Percentiles rank a stretch among this genome's conserved stretches.
These are phyloP conservation scores for Tenebrosternarchus preto DNA, from an alignment of 2,113 vertebrate genomes.

Conservation along the genomic window DNA sequence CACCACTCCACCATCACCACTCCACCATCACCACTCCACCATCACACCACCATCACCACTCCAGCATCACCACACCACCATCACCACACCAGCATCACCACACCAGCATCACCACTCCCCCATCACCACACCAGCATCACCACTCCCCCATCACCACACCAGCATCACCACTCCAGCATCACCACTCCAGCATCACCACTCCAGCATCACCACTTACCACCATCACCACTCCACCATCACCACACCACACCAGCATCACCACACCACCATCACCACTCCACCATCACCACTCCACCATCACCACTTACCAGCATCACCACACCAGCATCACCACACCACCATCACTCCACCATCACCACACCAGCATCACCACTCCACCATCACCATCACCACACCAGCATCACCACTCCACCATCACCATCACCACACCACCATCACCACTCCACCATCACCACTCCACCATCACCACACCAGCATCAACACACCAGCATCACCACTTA, in stretches of 20 bases:
- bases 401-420: too few relatives aligned
- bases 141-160: too few relatives aligned
- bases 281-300: too few relatives aligned
- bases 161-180: conserved; percentile 75
- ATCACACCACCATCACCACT: conserved; percentile 81
- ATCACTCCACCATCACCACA: conserved; percentile 81
- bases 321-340: too few relatives aligned
- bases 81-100: conserved; percentile 67
- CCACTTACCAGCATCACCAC: conserved; percentile 83
- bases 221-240: conserved; percentile 70
- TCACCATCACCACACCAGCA: conserved; percentile 78
- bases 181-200: conserved; percentile 81
- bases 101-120: conserved; percentile 84
- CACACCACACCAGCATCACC: too few relatives aligned
- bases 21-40: too few relatives aligned
- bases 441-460: conserved; percentile 83
- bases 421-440: conserved; percentile 83
- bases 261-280: conserved; percentile 83
- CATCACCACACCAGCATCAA: conserved; percentile 70
- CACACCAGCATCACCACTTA: too few relatives aligned
- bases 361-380: conserved; percentile 81
- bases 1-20: conserved; percentile 66
- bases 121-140: conserved; percentile 70
- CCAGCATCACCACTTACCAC: conserved; percentile 85
- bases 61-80: conserved; percentile 86